Evolutionary conservation across 2,797 vertebrate species (phyloP), one percentile per base, ranked within the genome.

Genomic region (Basileuterus tristriatus): DNA sequence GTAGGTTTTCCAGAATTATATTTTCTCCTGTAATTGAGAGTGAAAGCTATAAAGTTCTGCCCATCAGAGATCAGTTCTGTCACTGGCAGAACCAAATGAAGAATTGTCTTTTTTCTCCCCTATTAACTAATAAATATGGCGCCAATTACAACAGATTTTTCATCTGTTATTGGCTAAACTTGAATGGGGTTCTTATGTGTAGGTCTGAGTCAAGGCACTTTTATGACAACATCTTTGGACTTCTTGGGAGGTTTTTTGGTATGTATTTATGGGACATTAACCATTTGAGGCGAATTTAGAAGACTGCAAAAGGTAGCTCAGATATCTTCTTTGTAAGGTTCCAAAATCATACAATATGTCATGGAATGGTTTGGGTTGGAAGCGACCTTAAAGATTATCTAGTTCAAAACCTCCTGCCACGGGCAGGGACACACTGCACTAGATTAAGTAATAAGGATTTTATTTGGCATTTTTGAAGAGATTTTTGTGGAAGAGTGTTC

Each of bases 41-140:
- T 32, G 27, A 63, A 79, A 83, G 8, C 26, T 82, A 23, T 46
- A 32, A 78, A 68, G 19, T 71, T 23, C 19, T 78, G 19, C 26
- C 29, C 0, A 0, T 55, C 1, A 1, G 43, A 17, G 58, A 39
- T 50, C 5, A 39, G 0, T 46, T 85, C 65, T 76, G 8, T 63
- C 41, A 29, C n/a, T 92, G 26, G 8, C 17, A 84, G 50, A 90
- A 75, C 30, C 16, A 72, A 79, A 67, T 37, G 17, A 67, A 76
- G 2, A 1, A 16, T 72, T 63, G 23, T 36, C 5, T 69, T 29
- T 3, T 65, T 47, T 27, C 9, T 68, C 34, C n/a, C 14, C 32
- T 2, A 0, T 13, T 68, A 39, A 37, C 9, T 27, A 15, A 41
- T 34, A 58, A 68, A 86, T 10, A 9, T 30, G 9, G 8, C 83